These are phyloP conservation scores for Craniophora ligustri DNA, from an alignment of 2,888 invertebrate species.

Conservation along the genomic window DNA sequence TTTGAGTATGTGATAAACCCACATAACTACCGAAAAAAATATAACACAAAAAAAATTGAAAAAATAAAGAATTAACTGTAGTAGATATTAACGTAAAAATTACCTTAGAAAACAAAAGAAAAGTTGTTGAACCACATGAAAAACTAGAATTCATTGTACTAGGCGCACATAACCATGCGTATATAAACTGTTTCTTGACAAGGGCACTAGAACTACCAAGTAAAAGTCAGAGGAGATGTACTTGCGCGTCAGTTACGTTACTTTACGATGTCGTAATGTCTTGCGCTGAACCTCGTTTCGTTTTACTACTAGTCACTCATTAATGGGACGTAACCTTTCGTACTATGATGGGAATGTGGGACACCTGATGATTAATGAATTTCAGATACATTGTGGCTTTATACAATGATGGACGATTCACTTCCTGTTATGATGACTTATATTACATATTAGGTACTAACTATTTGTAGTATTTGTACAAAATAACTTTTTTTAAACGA, in stretches of 20 bases:
- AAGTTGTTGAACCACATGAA: constrained; percentile 20
- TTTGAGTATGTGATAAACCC: too few species aligned
- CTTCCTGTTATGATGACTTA: too few species aligned
- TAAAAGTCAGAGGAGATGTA: constrained; percentile 76
- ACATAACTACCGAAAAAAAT: too few species aligned
- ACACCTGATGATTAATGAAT: constrained; percentile 39
- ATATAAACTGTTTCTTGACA: constrained; percentile 54
- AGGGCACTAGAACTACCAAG: constrained; percentile 61
- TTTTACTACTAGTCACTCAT: constrained; percentile 67
- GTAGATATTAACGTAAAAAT: neutral
- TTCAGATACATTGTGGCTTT: constrained; percentile 12
- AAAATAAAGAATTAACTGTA: too few species aligned
- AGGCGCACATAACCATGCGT: constrained; percentile 25
- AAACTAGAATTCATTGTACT: constrained; percentile 40
- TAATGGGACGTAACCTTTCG: constrained; percentile 49
- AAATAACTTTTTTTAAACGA: too few species aligned
- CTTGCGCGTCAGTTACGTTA: constrained; percentile 73
- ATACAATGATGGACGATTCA: neutral
- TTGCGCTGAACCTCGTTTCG: constrained; percentile 60
- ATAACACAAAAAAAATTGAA: too few species aligned
- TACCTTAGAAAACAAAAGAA: constrained; percentile 5
- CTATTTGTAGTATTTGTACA: too few species aligned
- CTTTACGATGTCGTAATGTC: constrained; percentile 77
- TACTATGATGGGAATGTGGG: constrained; percentile 14
- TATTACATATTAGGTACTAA: too few species aligned